Evolutionary conservation across 2,888 invertebrate genomes (phyloP).

Genomic region (Agrenia bidenticulata): DNA sequence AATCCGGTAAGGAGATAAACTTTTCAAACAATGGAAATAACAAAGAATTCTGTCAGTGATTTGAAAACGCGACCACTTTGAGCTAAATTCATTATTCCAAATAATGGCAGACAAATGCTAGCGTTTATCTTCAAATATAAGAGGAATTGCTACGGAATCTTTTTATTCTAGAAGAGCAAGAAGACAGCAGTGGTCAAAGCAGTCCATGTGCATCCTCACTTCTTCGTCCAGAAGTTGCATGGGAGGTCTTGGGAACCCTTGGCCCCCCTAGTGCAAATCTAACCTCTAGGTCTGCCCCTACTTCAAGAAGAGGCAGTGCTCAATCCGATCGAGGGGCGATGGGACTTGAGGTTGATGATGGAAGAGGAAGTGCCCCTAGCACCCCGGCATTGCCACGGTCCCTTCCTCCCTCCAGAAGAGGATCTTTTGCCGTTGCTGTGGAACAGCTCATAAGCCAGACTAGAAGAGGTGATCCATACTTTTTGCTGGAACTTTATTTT

Average conservation of each 20-base stretch:
- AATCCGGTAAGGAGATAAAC: slow-evolving; percentile 48
- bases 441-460: slow-evolving; percentile 52
- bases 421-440: slow-evolving; percentile 53
- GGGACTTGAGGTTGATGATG: slow-evolving; percentile 51
- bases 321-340: slow-evolving; percentile 52
- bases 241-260: slow-evolving; percentile 52
- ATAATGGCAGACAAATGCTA: neutral
- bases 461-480: slow-evolving; percentile 51
- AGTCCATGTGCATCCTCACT: slow-evolving; percentile 52
- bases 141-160: slow-evolving; percentile 41
- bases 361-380: slow-evolving; percentile 47
- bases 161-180: slow-evolving; percentile 53
- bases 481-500: neutral
- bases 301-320: slow-evolving; percentile 51
- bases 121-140: neutral
- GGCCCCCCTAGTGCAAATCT: slow-evolving; percentile 52
- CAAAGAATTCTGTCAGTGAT: neutral
- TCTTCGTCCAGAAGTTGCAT: slow-evolving; percentile 52
- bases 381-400: slow-evolving; percentile 52
- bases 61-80: neutral
- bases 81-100: neutral
- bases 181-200: slow-evolving; percentile 52
- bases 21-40: too few relatives aligned
- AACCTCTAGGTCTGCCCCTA: slow-evolving; percentile 52
- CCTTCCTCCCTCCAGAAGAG: slow-evolving; percentile 46